Base-by-base conservation (phyloP, 2,888 invertebrate genomes). In the Cheilosia variabilis region DNA sequence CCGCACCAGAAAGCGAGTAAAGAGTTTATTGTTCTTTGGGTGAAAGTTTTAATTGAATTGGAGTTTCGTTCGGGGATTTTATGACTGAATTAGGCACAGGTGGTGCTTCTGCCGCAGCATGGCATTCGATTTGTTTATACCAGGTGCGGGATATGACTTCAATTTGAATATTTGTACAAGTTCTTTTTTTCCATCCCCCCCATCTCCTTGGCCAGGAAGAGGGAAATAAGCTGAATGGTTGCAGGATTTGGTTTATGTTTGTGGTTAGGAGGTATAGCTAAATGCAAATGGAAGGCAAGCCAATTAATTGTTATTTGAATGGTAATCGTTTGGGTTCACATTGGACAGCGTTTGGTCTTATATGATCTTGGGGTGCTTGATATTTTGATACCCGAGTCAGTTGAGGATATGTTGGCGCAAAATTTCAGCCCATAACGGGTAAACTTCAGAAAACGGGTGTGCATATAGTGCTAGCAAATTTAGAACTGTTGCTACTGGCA, bases 11-110 rank as follows among this genome's bases (percentile, higher is more conserved):
- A 45, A 58, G 37, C 66, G 76, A 53, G 60, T 57, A 63, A 45
- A 37, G 43, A 80, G 86, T 81, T 86, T 81, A 86, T 86, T 81
- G 86, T 81, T 86, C 81, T 81, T 77, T 72, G 62, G 71, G 77
- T 81, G 72, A 86, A 86, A 86, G 81, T 86, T 86, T 86, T 86
- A 86, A 86, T 86, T 86, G 86, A 86, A 86, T 86, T 86, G 71
- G 81, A 86, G 81, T 77, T 86, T 76, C 71, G 86, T 76, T 76
- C 47, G 53, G 76, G 72, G 77, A 77, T 81, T 86, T 86, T 86
- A 86, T 81, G 86, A 81, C 81, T 72, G 76, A 81, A 81, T 81
- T 86, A 81, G 86, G 76, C 50, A 9, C 86, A 86, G 86, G 81
- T 86, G 86, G 72, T 86, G 86, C 62, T 80, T 52, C 68, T 62